Conservation (phyloP, 2,797 vertebrate genomes). For the Pampus argenteus region DNA sequence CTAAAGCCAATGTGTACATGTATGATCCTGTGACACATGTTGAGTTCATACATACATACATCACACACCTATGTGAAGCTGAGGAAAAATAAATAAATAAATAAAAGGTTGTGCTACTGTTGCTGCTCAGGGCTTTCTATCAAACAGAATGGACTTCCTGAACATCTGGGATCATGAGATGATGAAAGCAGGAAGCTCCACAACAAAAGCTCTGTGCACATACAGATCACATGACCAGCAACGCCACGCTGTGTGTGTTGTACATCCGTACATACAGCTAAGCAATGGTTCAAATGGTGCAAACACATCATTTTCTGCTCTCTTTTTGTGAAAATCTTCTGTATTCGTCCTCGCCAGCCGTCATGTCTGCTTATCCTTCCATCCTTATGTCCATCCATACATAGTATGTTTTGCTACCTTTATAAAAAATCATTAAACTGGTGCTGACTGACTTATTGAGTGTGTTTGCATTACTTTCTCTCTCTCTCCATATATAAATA, state of each 20-base stretch:
- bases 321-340: slow-evolving; percentile 25
- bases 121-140: slow-evolving; percentile 42
- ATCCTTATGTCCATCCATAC: slow-evolving; percentile 25
- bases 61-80: slow-evolving; percentile 29
- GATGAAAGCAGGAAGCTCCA: slow-evolving; percentile 43
- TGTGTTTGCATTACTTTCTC: slow-evolving; percentile 28
- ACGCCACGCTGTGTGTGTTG: slow-evolving; percentile 8
- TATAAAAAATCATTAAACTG: slow-evolving; percentile 81
- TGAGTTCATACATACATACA: slow-evolving; percentile 2
- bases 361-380: slow-evolving; percentile 20
- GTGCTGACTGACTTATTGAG: slow-evolving; percentile 57
- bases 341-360: slow-evolving; percentile 48
- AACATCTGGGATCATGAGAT: slow-evolving; percentile 45
- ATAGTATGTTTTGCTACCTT: slow-evolving; percentile 77
- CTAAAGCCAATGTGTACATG: slow-evolving; percentile 17
- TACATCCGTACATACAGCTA: neutral
- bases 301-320: slow-evolving; percentile 29
- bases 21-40: slow-evolving; percentile 17
- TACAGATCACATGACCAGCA: slow-evolving; percentile 24
- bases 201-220: slow-evolving; percentile 9
- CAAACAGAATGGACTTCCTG: slow-evolving; percentile 65
- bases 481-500: too few relatives aligned
- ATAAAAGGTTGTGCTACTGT: neutral
- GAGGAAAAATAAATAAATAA: slow-evolving; percentile 12
- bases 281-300: slow-evolving; percentile 15